Conservation (phyloP, 1,140 invertebrate genomes). For the Anoplolepis gracilipes region DNA sequence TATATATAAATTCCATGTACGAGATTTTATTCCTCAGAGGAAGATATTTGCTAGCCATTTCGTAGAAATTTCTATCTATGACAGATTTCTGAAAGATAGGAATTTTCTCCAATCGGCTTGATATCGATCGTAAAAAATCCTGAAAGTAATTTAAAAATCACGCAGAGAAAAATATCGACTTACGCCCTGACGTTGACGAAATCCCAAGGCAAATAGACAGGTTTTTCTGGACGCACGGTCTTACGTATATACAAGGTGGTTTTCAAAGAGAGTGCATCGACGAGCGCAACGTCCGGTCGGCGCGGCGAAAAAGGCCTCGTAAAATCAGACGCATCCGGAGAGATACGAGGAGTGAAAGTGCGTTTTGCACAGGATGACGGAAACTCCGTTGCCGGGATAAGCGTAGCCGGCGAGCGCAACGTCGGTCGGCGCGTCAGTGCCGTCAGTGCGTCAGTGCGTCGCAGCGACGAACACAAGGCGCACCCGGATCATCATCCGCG, state of each 20-base stretch:
- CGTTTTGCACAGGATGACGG: slow-evolving; percentile 71
- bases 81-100: no score
- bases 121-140: background rate
- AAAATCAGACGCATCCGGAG: slow-evolving; percentile 72
- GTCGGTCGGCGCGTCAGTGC: no score
- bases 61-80: background rate
- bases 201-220: slow-evolving; percentile 5
- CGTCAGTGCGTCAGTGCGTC: slow-evolving; percentile 33
- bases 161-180: no score
- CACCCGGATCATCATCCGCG: slow-evolving; percentile 56
- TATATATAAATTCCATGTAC: background rate
- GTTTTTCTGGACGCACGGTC: background rate
- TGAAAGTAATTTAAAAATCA: background rate
- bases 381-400: slow-evolving; percentile 61
- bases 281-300: slow-evolving; percentile 38
- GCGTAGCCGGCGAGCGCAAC: slow-evolving; percentile 50
- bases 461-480: slow-evolving; percentile 8
- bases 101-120: background rate
- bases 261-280: slow-evolving; percentile 36
- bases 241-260: slow-evolving; percentile 34
- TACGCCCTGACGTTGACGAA: slow-evolving; percentile 19
- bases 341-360: slow-evolving; percentile 81
- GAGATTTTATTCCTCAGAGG: background rate
- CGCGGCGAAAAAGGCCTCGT: slow-evolving; percentile 44
- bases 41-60: background rate